A percentile compares a stretch with the other conserved stretches of the same genome.
Evolutionary conservation across 1,140 invertebrate species (phyloP).

Genomic region (Drusus annulatus): DNA sequence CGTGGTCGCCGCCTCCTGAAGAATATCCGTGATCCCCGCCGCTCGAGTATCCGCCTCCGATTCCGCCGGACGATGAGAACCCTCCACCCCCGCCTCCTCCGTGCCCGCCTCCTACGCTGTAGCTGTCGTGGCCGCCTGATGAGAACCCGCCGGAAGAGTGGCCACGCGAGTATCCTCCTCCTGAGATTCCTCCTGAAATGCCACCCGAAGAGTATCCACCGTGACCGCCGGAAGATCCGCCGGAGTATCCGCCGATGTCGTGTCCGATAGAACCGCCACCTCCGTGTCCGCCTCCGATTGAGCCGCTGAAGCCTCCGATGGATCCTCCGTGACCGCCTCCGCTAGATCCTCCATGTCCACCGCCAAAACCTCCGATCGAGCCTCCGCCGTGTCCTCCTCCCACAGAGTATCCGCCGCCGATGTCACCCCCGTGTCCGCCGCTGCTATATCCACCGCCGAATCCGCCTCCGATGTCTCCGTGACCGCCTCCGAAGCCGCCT

Average conservation of each 20-base stretch:
- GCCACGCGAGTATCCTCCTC: conserved; percentile 19
- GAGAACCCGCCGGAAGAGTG: conserved; percentile 22
- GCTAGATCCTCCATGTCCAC: not conserved
- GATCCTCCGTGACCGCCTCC: conserved; percentile 22
- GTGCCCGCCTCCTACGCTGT: conserved; percentile 26
- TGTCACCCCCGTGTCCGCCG: conserved; percentile 12
- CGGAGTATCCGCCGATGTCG: not conserved
- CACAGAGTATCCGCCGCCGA: conserved; percentile 7
- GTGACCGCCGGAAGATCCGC: conserved; percentile 2
- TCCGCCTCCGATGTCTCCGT: conserved; percentile 28
- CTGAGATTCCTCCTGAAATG: not conserved
- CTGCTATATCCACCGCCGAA: conserved; percentile 9
- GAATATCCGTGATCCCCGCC: conserved; percentile 20
- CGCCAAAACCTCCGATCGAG: conserved; percentile 27
- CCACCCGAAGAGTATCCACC: conserved; percentile 4
- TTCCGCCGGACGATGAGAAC: conserved; percentile 13
- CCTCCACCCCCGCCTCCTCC: conserved; percentile 33
- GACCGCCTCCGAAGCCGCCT: conserved; percentile 40
- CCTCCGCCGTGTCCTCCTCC: conserved; percentile 31
- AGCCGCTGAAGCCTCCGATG: conserved; percentile 27
- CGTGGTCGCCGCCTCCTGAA: conserved; percentile 24
- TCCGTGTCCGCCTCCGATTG: conserved; percentile 14
- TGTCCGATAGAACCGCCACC: not conserved
- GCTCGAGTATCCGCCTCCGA: conserved; percentile 9
- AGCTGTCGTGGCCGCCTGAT: conserved; percentile 27